Conservation (phyloP, 2,888 invertebrate genomes). For the Mythimna impura region DNA sequence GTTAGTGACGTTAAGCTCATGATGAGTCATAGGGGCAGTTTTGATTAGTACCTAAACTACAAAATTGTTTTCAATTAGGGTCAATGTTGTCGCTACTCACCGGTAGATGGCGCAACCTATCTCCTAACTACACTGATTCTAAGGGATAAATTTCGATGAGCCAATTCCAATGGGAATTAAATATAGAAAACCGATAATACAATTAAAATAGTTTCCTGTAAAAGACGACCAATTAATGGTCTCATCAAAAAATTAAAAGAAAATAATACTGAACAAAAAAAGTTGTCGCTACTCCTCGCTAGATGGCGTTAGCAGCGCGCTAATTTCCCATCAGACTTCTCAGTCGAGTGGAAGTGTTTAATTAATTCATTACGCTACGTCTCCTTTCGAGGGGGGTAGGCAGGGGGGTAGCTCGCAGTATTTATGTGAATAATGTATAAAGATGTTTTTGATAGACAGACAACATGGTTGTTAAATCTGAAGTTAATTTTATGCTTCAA, state of each 20-base stretch:
- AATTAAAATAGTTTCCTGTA: conserved; percentile 1
- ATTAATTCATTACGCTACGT: conserved; percentile 67
- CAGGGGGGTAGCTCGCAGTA: conserved; percentile 58
- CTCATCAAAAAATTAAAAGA: conserved; percentile 2
- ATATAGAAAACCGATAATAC: neutral
- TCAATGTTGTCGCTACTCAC: conserved; percentile 18
- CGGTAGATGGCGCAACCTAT: conserved; percentile 27
- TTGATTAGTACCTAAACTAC: conserved; percentile 41
- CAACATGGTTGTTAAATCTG: conserved; percentile 40
- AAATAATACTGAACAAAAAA: conserved; percentile 35
- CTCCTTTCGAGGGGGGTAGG: conserved; percentile 56
- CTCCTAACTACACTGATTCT: neutral
- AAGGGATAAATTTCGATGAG: no score
- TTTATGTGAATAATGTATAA: conserved; percentile 60
- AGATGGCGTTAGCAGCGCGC: conserved; percentile 62
- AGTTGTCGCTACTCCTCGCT: conserved; percentile 66
- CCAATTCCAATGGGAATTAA: neutral
- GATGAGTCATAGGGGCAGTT: conserved; percentile 59
- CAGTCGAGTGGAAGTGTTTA: conserved; percentile 64
- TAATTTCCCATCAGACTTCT: conserved; percentile 64
- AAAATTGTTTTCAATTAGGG: conserved; percentile 40
- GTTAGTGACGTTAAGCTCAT: conserved; percentile 42
- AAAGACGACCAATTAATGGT: neutral
- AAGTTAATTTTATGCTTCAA: conserved; percentile 21
- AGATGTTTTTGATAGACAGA: conserved; percentile 50